phyloP scores from a whole-genome alignment of 1,140 invertebrate species.

The Tetramorium alpestre region DNA sequence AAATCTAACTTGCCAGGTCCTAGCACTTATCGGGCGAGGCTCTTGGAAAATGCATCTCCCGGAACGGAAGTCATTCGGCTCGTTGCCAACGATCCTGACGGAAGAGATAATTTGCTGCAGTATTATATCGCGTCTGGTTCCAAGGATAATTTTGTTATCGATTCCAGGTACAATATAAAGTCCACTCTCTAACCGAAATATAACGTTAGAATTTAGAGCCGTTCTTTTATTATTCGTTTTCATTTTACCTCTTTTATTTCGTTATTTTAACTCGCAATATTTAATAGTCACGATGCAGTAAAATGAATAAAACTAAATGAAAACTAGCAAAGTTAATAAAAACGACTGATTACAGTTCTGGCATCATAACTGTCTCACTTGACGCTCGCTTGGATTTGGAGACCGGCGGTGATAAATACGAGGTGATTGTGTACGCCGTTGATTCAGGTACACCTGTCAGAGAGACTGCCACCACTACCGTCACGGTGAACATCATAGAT shows the following conservation, averaged over 20 bases:
- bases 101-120: conserved; percentile 89
- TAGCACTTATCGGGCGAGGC: conserved; percentile 89
- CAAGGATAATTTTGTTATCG: conserved; percentile 93
- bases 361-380: conserved; percentile 90
- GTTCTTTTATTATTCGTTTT: background rate
- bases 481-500: conserved; percentile 91
- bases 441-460: conserved; percentile 91
- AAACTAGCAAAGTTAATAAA: conserved; percentile 8
- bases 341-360: conserved; percentile 86
- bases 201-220: background rate
- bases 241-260: conserved; percentile 7
- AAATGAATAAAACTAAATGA: background rate
- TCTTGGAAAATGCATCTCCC: conserved; percentile 89
- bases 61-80: conserved; percentile 91
- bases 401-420: conserved; percentile 88
- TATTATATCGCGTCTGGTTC: conserved; percentile 91
- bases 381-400: conserved; percentile 92
- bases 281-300: background rate
- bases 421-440: conserved; percentile 90
- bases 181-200: background rate
- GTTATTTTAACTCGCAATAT: background rate
- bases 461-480: conserved; percentile 91
- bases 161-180: conserved; percentile 86
- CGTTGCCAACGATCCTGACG: conserved; percentile 91
- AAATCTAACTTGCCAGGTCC: conserved; percentile 86